These are phyloP conservation scores for Ranitomeya imitator DNA, from an alignment of 2,113 vertebrate species.

Conservation along the genomic window DNA sequence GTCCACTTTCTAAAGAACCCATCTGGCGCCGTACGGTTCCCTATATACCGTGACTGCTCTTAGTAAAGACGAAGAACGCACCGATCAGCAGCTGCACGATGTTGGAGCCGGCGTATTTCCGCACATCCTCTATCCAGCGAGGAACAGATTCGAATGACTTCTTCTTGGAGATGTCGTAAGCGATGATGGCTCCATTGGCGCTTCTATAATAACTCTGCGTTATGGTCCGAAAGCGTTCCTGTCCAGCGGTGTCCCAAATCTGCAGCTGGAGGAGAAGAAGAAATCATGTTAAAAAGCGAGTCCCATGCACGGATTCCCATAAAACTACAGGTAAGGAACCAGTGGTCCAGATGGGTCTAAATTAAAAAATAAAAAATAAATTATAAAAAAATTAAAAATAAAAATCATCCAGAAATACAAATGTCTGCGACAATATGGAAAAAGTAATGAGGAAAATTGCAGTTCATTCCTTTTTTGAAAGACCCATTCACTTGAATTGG, in stretches of 20 bases:
- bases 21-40: background rate
- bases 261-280: conserved; percentile 72
- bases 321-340: no score
- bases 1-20: no score
- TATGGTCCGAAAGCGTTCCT: conserved; percentile 88
- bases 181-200: conserved; percentile 85
- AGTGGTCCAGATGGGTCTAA: no score
- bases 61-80: conserved; percentile 65
- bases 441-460: no score
- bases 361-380: no score
- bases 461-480: no score
- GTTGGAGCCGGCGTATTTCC: conserved; percentile 82
- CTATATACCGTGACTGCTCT: background rate
- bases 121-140: conserved; percentile 86
- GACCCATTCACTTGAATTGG: no score
- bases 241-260: conserved; percentile 90
- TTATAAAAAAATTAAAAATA: no score
- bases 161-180: conserved; percentile 85
- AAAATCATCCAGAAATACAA: no score
- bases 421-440: no score
- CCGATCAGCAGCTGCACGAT: conserved; percentile 84
- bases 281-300: background rate
- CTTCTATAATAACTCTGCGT: conserved; percentile 90
- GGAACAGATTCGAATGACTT: conserved; percentile 81
- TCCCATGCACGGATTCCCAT: no score